Percentiles rank a stretch among this genome's conserved stretches.
These are phyloP conservation scores for Epinephelus cyanopodus DNA, from an alignment of 2,113 vertebrate species.

Conservation along the genomic window DNA sequence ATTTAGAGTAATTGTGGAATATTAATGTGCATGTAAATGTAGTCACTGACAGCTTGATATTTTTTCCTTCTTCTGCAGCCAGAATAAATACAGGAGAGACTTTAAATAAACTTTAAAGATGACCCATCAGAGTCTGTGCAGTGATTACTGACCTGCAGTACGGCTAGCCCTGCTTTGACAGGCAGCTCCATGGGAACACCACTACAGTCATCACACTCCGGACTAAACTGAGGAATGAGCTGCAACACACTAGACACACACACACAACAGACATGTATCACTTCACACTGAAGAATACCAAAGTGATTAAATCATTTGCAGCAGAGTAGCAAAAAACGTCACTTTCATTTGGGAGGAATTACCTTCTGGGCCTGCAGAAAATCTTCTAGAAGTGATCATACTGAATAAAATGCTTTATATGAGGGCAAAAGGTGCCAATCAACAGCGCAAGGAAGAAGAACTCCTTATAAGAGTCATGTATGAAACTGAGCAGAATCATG, in stretches of 20 bases:
- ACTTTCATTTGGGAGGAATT: neutral
- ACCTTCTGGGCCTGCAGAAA: neutral
- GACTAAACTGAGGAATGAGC: constrained; percentile 75
- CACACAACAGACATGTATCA: neutral
- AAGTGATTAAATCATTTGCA: neutral
- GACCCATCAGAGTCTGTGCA: neutral
- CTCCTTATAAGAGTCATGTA: no score
- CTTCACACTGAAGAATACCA: neutral
- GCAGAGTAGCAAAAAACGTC: neutral
- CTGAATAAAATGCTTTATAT: no score
- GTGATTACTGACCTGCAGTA: constrained; percentile 78
- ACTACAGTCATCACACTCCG: constrained; percentile 52
- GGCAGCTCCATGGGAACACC: constrained; percentile 75
- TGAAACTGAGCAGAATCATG: neutral
- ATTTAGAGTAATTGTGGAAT: no score
- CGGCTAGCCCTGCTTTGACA: constrained; percentile 76
- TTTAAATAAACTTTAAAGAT: neutral
- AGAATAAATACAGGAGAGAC: neutral
- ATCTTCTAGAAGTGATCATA: neutral
- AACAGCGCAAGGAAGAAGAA: no score
- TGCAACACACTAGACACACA: constrained; percentile 76
- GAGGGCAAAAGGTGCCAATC: no score
- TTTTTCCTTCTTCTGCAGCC: neutral
- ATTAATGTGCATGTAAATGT: no score
- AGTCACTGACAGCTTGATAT: neutral